phyloP scores from a whole-genome alignment of 2,888 invertebrate species.

The Luperina nickerlii region DNA sequence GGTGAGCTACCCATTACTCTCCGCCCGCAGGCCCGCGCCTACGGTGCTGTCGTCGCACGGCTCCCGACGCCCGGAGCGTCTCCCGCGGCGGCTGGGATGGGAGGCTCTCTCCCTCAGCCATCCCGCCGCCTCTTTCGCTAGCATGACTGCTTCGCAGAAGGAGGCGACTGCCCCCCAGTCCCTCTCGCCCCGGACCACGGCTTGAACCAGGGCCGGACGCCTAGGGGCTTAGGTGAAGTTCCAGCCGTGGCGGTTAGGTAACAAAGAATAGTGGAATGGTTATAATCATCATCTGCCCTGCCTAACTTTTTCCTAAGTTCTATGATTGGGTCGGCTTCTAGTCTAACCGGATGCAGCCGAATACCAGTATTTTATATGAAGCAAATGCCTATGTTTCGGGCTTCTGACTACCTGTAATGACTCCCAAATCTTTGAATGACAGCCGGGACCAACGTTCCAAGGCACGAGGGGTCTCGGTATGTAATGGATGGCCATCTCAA shows the following conservation, averaged over 20 bases:
- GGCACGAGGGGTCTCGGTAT: not conserved
- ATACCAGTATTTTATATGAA: not conserved
- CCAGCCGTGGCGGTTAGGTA: not conserved
- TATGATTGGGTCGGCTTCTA: not conserved
- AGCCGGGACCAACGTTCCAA: not conserved
- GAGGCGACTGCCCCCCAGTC: no score
- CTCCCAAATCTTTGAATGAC: not conserved
- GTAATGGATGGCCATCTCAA: not conserved
- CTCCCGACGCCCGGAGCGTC: no score
- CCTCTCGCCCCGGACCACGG: no score
- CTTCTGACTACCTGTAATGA: not conserved
- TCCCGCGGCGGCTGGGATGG: no score
- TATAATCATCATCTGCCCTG: not conserved
- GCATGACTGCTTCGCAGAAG: no score
- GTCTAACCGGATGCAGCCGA: not conserved
- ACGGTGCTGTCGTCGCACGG: no score
- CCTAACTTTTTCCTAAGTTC: not conserved
- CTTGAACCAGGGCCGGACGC: no score
- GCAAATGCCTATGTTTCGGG: not conserved
- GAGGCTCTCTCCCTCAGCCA: no score
- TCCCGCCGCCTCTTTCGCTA: no score
- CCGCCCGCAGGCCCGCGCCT: no score
- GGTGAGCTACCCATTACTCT: no score
- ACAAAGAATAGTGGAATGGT: not conserved
- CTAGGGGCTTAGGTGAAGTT: not conserved